Percentiles rank a stretch among this genome's conserved stretches.
phyloP scores from a whole-genome alignment of 2,888 invertebrate species.

The Amphipyra tragopoginis region DNA sequence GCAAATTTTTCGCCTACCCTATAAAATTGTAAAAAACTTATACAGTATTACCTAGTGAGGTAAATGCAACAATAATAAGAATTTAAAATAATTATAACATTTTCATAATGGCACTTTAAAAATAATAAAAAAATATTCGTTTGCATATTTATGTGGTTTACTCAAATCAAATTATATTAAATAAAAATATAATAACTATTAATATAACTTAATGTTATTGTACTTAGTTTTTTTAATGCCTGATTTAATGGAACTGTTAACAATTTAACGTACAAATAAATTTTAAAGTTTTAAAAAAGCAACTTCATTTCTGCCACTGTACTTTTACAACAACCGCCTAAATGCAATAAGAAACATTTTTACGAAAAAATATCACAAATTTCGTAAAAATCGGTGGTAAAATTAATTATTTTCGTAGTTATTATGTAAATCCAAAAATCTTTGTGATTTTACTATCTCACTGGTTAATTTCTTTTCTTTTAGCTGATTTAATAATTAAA shows the following conservation, averaged over 20 bases:
- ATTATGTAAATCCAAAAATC: neutral
- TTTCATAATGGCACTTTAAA: constrained; percentile 30
- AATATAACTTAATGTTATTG: constrained; percentile 40
- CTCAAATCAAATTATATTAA: constrained; percentile 8
- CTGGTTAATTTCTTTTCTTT: neutral
- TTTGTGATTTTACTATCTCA: neutral
- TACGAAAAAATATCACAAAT: constrained; percentile 5
- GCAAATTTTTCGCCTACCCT: neutral
- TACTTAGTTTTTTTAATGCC: constrained; percentile 7
- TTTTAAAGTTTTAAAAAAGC: neutral
- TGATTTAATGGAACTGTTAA: neutral
- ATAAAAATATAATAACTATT: constrained; percentile 45
- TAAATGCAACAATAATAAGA: constrained; percentile 36
- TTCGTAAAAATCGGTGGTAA: constrained; percentile 24
- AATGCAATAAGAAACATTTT: neutral
- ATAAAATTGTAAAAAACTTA: neutral
- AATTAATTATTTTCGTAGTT: neutral
- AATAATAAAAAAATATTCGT: neutral
- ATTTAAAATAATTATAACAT: constrained; percentile 11
- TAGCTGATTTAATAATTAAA: too few relatives aligned
- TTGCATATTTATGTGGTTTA: constrained; percentile 2
- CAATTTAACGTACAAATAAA: constrained; percentile 7
- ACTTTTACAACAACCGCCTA: too few relatives aligned
- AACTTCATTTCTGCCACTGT: too few relatives aligned
- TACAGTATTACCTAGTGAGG: constrained; percentile 10